Base-by-base conservation (phyloP, 2,797 vertebrate species). In the Acridotheres tristis region DNA sequence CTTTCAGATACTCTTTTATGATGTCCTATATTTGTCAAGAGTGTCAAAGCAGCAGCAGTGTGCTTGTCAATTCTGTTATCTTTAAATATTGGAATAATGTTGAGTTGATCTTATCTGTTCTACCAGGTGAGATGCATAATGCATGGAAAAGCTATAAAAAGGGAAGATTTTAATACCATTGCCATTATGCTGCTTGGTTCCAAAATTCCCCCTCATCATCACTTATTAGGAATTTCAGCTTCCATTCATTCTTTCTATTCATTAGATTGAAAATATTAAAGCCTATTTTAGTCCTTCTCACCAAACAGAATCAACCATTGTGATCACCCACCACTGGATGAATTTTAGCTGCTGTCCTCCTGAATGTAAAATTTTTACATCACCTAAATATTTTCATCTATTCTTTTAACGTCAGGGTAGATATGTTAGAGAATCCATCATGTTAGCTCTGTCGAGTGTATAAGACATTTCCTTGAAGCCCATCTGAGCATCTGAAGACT, bases 111-210 rank as follows among this genome's bases (percentile, higher is more conserved):
- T 12, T 76, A 5, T 27, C 5, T 54, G 23, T 7, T 55, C 5
- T 30, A 36, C 5, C 34, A 50, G 26, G 8, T n/a, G 26, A 67
- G 20, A 13, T 13, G 16, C 30, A 43, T 40, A 67, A 43, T 47
- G 2, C 20, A 16, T 42, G 7, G 4, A 11, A 78, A 34, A 62
- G 4, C 1, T 27, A 58, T 30, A 22, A 30, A 58, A 80, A 40
- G 11, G 9, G 9, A 25, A 3, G 0, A 0, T 26, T 72, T 67
- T 45, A 2, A 23, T 32, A 21, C 48, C 13, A 45, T 27, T 11
- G 13, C 11, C n/a, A 7, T 14, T 67, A 12, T 53, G 4, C 3
- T 5, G 1, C 15, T 82, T 51, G 6, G 7, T 63, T 85, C 9
- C 40, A 72, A 59, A 82, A 75, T 55, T 63, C 11, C 25, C 7